A percentile compares a stretch with the other conserved stretches of the same genome.
Evolutionary conservation across 2,113 vertebrate species (phyloP).

Genomic region (Vidua macroura): DNA sequence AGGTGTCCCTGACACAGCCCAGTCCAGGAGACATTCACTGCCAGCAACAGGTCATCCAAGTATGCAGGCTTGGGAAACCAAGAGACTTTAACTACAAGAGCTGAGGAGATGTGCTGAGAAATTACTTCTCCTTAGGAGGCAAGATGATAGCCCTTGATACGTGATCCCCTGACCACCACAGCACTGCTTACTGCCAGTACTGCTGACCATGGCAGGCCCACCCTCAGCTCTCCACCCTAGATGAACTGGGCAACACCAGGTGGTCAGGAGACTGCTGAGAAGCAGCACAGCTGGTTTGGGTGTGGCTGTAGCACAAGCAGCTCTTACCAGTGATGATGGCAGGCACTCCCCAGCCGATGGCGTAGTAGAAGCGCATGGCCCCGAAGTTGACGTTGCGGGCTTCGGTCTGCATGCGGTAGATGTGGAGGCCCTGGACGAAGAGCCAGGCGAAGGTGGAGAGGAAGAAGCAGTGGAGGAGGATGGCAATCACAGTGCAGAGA

Average conservation of each 20-base stretch:
- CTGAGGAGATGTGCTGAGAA: not conserved
- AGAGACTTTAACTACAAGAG: not conserved
- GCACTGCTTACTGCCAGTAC: not conserved
- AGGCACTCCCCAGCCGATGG: constrained; percentile 95
- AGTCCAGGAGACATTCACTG: not conserved
- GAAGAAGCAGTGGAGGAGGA: constrained; percentile 97
- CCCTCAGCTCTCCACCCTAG: not conserved
- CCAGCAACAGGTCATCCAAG: not conserved
- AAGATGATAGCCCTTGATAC: fast-evolving
- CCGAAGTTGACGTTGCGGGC: constrained; percentile 92
- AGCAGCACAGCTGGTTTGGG: not conserved
- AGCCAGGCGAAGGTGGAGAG: constrained; percentile 96
- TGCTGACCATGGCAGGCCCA: not conserved
- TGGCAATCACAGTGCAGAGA: constrained; percentile 93
- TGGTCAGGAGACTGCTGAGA: not conserved
- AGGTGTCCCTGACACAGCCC: not conserved
- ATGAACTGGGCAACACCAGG: not conserved
- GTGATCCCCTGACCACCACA: not conserved
- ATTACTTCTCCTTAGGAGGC: not conserved
- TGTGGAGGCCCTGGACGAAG: constrained; percentile 93
- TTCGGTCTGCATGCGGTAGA: constrained; percentile 97
- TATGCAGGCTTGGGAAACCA: not conserved
- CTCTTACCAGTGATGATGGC: constrained; percentile 92
- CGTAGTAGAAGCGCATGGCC: constrained; percentile 97
- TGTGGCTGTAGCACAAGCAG: not conserved